These are phyloP conservation scores for Folsomia candida DNA, from an alignment of 2,888 invertebrate genomes.

Conservation along the genomic window DNA sequence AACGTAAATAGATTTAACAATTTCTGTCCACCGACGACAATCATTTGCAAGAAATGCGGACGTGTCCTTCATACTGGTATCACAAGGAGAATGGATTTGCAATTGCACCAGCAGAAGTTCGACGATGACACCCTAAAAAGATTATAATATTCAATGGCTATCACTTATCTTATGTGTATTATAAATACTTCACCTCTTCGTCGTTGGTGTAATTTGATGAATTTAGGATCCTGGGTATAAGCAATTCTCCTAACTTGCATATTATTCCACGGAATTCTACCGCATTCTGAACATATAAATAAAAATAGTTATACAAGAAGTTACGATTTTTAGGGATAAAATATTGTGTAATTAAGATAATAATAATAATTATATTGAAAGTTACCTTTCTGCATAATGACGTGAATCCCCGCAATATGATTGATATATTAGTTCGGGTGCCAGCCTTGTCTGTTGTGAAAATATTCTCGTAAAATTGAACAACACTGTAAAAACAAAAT, in stretches of 20 bases:
- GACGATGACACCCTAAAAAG: slow-evolving; percentile 24
- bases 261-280: slow-evolving; percentile 46
- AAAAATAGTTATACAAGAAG: no score
- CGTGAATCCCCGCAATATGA: slow-evolving; percentile 30
- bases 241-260: slow-evolving; percentile 41
- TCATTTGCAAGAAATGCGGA: slow-evolving; percentile 39
- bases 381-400: slow-evolving; percentile 31
- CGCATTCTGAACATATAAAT: slow-evolving; percentile 37
- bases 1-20: slow-evolving; percentile 28
- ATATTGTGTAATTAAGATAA: no score
- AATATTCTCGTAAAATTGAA: slow-evolving; percentile 28
- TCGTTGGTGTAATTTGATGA: slow-evolving; percentile 22
- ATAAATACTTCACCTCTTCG: slow-evolving; percentile 29
- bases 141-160: neutral
- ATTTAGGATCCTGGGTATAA: slow-evolving; percentile 35
- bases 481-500: slow-evolving; percentile 27
- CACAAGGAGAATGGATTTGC: slow-evolving; percentile 58
- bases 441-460: slow-evolving; percentile 6
- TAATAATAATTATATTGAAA: slow-evolving; percentile 1
- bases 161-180: neutral
- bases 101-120: slow-evolving; percentile 59
- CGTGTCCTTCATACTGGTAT: slow-evolving; percentile 26
- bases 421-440: slow-evolving; percentile 8
- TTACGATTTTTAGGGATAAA: no score
- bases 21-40: slow-evolving; percentile 36